Base-by-base conservation (phyloP, 2,113 vertebrate species). In the Psilopsiagon aymara region DNA sequence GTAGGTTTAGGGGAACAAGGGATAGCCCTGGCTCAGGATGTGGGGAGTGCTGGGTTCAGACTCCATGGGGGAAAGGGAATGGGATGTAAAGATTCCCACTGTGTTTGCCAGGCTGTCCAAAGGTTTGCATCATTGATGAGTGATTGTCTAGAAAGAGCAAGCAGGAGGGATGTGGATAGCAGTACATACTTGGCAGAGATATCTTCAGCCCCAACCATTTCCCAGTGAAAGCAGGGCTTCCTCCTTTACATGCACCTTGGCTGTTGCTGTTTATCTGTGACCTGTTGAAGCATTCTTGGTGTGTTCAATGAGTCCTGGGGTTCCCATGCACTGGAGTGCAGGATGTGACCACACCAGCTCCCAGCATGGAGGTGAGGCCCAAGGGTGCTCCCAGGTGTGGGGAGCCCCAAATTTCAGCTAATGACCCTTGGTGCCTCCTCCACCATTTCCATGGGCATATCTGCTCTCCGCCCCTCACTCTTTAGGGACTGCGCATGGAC, bases 321-420 rank as follows among this genome's bases (percentile, higher is more conserved):
- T 4, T 6, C 29, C 6, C 44, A 2, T 1, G 11, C 6, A 9
- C 37, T 14, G 39, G 44, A 29, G 17, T 43, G 44, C 51, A n/a
- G 92, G n/a, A 21, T 13, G 37, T 33, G 51, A 53, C 33, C 1
- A 0, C 8, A 7, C 31, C 67, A 62, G 46, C 20, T 23, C 29
- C 35, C 46, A n/a, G 41, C 53, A 23, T 4, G 8, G 19, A 46
- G 7, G 11, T 11, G 2, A 2, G 33, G 68, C 14, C 69, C 43
- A 31, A 25, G 0, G 1, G 31, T 53, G 21, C 6, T 33, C 14
- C 53, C 0, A 2, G 25, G 12, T 1, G 2, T 9, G 39, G 17
- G 47, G 47, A 68, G 24, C 41, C 60, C 35, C 60, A 57, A 0
- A 67, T 4, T 41, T 13, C 74, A 21, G 13, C 59, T 25, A 2